These are phyloP conservation scores for Pseudoatta argentina DNA, from an alignment of 1,140 invertebrate species.

Conservation along the genomic window DNA sequence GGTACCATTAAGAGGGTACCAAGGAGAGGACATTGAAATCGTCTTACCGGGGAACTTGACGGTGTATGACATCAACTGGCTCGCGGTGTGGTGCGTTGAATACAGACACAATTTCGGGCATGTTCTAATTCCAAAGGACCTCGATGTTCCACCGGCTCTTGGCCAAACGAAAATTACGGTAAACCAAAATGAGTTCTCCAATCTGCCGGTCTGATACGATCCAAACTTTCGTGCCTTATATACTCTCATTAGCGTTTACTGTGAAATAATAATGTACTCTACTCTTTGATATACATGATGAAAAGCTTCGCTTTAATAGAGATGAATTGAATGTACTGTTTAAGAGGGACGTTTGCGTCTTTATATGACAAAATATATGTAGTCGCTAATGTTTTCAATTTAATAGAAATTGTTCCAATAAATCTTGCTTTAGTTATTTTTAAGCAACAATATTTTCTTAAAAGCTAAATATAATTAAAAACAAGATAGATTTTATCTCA, in stretches of 20 bases:
- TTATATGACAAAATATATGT: slow-evolving; percentile 29
- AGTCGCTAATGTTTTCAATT: slow-evolving; percentile 10
- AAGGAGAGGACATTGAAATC: slow-evolving; percentile 96
- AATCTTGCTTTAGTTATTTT: slow-evolving; percentile 18
- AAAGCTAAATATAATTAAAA: background rate
- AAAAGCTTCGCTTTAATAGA: slow-evolving; percentile 38
- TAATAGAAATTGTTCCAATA: background rate
- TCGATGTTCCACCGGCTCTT: slow-evolving; percentile 95
- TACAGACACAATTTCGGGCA: slow-evolving; percentile 96
- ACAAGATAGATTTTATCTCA: background rate
- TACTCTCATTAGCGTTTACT: slow-evolving; percentile 53
- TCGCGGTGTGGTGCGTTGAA: slow-evolving; percentile 95
- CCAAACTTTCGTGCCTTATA: slow-evolving; percentile 49
- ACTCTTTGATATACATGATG: slow-evolving; percentile 51
- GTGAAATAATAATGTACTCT: slow-evolving; percentile 53
- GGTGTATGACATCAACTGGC: slow-evolving; percentile 96
- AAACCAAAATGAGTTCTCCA: slow-evolving; percentile 84
- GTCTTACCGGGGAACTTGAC: slow-evolving; percentile 94
- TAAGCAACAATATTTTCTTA: background rate
- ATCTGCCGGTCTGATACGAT: slow-evolving; percentile 23
- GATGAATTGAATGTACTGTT: slow-evolving; percentile 54
- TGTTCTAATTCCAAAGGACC: slow-evolving; percentile 94
- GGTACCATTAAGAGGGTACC: slow-evolving; percentile 92
- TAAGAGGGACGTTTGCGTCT: slow-evolving; percentile 39
- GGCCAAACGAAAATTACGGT: slow-evolving; percentile 96